Evolutionary conservation across 2,888 invertebrate species (phyloP), one percentile per base, ranked within the genome.

Genomic region (Stenodera caucasica): DNA sequence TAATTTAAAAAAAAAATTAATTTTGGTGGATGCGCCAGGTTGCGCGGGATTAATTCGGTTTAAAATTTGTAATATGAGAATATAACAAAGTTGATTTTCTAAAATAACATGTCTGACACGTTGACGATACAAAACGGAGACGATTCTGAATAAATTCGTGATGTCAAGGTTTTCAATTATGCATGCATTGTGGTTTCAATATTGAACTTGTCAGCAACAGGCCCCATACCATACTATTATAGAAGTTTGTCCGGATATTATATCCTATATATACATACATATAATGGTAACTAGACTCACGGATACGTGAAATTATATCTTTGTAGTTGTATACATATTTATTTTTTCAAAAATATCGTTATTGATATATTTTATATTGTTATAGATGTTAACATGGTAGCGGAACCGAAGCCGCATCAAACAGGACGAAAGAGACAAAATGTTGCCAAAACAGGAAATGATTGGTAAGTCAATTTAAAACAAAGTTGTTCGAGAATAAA

Each of bases 301-400:
- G 45, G 45, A 45, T 45, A 45, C 45, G 45, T 45, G 4, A 21
- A 45, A 45, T 45, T 45, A 21, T 18, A 21, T 11, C 8, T 9
- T 18, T 12, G 15, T 21, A n/a, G n/a, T n/a, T n/a, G n/a, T n/a
- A n/a, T n/a, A n/a, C n/a, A n/a, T n/a, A n/a, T n/a, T n/a, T n/a
- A n/a, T n/a, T n/a, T n/a, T n/a, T n/a, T n/a, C n/a, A n/a, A n/a
- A n/a, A n/a, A n/a, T n/a, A n/a, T n/a, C n/a, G n/a, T n/a, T n/a
- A n/a, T n/a, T n/a, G n/a, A n/a, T n/a, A n/a, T n/a, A n/a, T n/a
- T n/a, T n/a, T n/a, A n/a, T n/a, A n/a, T n/a, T 70, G 59, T 84
- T 83, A 59, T 84, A 89, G 89, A 89, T 83, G 89, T 90, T 67
- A 90, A 90, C 79, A 88, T 90, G 86, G 89, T 89, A 55, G 88